A percentile compares a stretch with the other conserved stretches of the same genome.
phyloP scores from a whole-genome alignment of 2,797 vertebrate genomes.

The Poeciliopsis infans region DNA sequence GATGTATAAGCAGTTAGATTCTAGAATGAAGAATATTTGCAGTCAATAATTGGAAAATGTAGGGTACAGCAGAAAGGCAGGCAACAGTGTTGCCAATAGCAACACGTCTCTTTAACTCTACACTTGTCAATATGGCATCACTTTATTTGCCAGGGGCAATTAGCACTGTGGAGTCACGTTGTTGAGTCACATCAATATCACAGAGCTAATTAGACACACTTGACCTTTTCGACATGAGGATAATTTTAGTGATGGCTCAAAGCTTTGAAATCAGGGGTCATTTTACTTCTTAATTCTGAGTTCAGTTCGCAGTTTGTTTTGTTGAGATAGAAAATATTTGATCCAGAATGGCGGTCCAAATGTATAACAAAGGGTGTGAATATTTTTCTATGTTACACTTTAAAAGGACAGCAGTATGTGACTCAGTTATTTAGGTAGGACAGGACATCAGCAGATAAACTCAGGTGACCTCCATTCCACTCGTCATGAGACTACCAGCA shows the following conservation, averaged over 20 bases:
- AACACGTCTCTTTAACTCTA: conserved; percentile 59
- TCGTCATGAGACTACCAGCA: too few relatives aligned
- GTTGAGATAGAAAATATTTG: not conserved
- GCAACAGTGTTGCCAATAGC: conserved; percentile 54
- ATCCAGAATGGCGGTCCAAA: not conserved
- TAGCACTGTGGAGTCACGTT: conserved; percentile 52
- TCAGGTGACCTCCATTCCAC: not conserved
- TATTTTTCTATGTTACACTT: too few relatives aligned
- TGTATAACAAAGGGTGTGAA: not conserved
- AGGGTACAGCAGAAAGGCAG: conserved; percentile 37
- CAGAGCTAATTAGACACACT: conserved; percentile 70
- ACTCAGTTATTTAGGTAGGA: not conserved
- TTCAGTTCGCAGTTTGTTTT: not conserved
- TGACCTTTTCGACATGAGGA: conserved; percentile 70
- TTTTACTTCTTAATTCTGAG: not conserved
- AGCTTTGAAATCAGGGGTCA: not conserved
- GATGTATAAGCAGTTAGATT: conserved; percentile 71
- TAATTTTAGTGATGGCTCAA: conserved; percentile 41
- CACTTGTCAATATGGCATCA: conserved; percentile 70
- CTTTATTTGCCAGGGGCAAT: conserved; percentile 68
- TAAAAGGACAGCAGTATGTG: not conserved
- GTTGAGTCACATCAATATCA: conserved; percentile 58
- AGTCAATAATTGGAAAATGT: conserved; percentile 71
- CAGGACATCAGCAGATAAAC: not conserved
- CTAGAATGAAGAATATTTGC: conserved; percentile 59